phyloP scores from a whole-genome alignment of 53 echinoderm and acorn worm species.

The Glandiceps talaboti region DNA sequence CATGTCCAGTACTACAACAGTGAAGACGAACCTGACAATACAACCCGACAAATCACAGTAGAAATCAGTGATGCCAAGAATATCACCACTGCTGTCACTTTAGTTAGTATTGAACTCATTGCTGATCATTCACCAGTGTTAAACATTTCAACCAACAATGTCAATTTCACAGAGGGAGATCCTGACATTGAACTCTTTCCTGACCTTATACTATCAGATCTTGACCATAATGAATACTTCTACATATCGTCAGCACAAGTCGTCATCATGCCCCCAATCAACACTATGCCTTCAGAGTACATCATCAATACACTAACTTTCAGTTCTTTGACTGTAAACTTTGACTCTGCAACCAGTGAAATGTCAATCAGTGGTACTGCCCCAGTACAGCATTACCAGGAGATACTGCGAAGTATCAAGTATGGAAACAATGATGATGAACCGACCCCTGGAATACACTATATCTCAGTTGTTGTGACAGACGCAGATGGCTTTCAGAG shows the following conservation, averaged over 20 bases:
- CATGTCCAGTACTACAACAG: neutral
- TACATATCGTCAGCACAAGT: neutral
- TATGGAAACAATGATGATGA: neutral
- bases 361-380: neutral
- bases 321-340: neutral
- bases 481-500: neutral
- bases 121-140: neutral
- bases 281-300: neutral
- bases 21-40: neutral
- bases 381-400: neutral
- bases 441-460: neutral
- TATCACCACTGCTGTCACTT: neutral
- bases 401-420: neutral
- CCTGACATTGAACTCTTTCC: neutral
- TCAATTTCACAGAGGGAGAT: neutral
- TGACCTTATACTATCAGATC: neutral
- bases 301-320: neutral
- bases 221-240: neutral
- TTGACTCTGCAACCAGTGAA: neutral
- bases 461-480: neutral
- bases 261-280: neutral
- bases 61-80: neutral
- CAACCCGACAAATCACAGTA: neutral
- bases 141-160: neutral
- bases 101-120: neutral